Base-by-base conservation (phyloP, 2,797 vertebrate species). In the Poeciliopsis gracilis region DNA sequence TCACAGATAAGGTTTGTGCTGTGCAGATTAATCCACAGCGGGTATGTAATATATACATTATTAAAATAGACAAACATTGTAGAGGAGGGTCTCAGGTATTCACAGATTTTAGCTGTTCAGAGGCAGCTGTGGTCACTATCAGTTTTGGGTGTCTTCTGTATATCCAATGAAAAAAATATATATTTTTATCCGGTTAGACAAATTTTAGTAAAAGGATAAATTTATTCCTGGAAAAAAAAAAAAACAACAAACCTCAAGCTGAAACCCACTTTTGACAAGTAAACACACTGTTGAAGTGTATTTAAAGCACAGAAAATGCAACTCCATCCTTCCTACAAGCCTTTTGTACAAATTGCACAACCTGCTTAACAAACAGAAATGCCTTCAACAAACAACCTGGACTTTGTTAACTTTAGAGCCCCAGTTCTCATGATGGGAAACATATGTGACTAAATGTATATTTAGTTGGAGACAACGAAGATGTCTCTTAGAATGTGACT, bases 401-500 rank as follows among this genome's bases (percentile, higher is more conserved):
- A 76, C 45, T 33, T 46, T 7, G 9, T 20, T 45, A 63, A 61
- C 41, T 25, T 36, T 28, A 47, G 38, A 82, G 25, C 6, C 61
- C 43, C 63, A 55, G 11, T 36, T 74, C 77, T 77, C 63, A 77
- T 77, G 84, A 87, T 77, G 43, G 75, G 30, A 76, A 77, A 84
- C 80, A 82, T 72, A 69, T 81, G 73, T 61, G 46, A 55, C 23
- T 84, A 86, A 84, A 82, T 38, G 47, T 81, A 72, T 83, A 53
- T n/a, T 73, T 43, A 23, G 55, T 72, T 73, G 76, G n/a, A 75
- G 43, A 79, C 67, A 53, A 43, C 47, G 81, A 90, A 87, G 74
- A 91, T 78, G 86, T 88, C 74, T 73, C 76, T 82, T 61, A 82
- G 20, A 82, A 91, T 77, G 81, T 88, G 80, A 72, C 81, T 72